phyloP scores from a whole-genome alignment of 2,797 vertebrate genomes.

The Buphagus erythrorhynchus region DNA sequence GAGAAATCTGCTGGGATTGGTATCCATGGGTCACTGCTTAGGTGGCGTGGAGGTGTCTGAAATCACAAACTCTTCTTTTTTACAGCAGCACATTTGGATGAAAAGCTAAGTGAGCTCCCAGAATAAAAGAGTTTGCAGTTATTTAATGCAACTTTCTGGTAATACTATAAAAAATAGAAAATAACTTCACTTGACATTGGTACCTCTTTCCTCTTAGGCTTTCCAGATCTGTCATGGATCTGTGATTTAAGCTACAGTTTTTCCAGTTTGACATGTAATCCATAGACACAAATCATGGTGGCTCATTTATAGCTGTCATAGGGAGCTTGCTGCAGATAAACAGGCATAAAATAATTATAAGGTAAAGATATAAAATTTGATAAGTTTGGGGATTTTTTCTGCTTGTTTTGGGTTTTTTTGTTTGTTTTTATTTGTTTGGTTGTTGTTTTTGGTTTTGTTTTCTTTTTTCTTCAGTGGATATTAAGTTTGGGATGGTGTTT shows the following conservation, averaged over 20 bases:
- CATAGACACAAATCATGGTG: slow-evolving; percentile 69
- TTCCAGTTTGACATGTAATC: slow-evolving; percentile 69
- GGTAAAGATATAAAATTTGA: slow-evolving; percentile 14
- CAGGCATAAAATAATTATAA: slow-evolving; percentile 53
- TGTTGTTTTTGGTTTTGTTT: background rate
- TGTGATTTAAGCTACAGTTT: slow-evolving; percentile 68
- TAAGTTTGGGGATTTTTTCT: background rate
- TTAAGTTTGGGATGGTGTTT: background rate
- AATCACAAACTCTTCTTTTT: background rate
- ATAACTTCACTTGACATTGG: background rate
- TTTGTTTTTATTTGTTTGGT: background rate
- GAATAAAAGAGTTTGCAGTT: background rate
- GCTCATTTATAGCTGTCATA: background rate
- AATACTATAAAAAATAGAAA: background rate
- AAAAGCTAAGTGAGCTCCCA: background rate
- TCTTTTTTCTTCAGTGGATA: background rate
- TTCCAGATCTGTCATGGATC: slow-evolving; percentile 33
- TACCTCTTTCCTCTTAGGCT: background rate
- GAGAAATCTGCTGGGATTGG: background rate
- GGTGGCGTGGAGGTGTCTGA: background rate
- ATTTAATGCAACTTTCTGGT: background rate
- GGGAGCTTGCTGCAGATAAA: slow-evolving; percentile 51
- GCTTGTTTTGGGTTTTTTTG: background rate
- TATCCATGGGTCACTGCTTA: background rate
- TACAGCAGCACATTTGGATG: background rate